These are phyloP conservation scores for Amiota communis DNA, from an alignment of 2,888 invertebrate genomes.

Conservation along the genomic window DNA sequence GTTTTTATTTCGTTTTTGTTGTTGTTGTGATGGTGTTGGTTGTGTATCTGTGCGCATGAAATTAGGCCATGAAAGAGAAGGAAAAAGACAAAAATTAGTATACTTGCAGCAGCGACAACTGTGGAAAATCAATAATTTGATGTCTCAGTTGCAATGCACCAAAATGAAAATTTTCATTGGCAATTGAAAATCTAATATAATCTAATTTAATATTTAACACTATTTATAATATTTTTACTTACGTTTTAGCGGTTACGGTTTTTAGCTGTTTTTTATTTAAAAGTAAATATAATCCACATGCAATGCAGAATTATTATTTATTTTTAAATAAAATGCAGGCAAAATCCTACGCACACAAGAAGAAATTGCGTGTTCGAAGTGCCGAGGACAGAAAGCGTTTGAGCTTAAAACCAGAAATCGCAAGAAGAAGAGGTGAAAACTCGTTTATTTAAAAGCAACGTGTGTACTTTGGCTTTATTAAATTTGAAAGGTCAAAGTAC, in stretches of 20 bases:
- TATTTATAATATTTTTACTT: slow-evolving; percentile 36
- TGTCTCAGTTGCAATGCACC: background rate
- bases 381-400: background rate
- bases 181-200: background rate
- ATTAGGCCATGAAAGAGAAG: slow-evolving; percentile 11
- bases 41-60: slow-evolving; percentile 33
- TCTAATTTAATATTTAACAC: background rate
- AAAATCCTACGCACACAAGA: slow-evolving; percentile 66
- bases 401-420: too few relatives aligned
- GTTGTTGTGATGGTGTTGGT: slow-evolving; percentile 45
- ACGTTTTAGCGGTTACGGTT: slow-evolving; percentile 57
- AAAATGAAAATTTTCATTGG: background rate
- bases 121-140: slow-evolving; percentile 46
- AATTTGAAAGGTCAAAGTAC: too few relatives aligned
- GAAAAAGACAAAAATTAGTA: slow-evolving; percentile 12
- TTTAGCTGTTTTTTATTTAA: slow-evolving; percentile 71
- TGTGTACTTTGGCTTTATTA: too few relatives aligned
- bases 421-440: too few relatives aligned
- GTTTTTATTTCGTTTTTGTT: slow-evolving; percentile 33
- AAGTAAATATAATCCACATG: slow-evolving; percentile 64
- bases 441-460: too few relatives aligned
- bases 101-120: slow-evolving; percentile 30
- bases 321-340: slow-evolving; percentile 71
- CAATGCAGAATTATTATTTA: slow-evolving; percentile 64
- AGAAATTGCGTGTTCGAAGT: background rate